Percentiles rank a stretch among this genome's conserved stretches.
These are phyloP conservation scores for Sympetrum striolatum DNA, from an alignment of 2,888 invertebrate species.

Conservation along the genomic window DNA sequence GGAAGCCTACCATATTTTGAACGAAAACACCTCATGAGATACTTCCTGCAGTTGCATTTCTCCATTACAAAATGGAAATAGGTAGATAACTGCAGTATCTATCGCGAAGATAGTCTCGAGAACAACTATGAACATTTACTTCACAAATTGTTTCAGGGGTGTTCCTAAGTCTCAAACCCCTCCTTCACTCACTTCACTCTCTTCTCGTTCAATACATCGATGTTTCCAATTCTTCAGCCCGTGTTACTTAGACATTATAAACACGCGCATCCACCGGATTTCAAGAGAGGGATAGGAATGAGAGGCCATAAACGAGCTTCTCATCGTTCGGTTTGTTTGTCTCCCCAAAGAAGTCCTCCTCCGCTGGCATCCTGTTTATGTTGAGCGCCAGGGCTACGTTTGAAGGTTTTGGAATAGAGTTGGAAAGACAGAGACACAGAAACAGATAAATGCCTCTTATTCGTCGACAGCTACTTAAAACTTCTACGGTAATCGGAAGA, in stretches of 20 bases:
- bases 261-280: neutral
- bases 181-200: neutral
- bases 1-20: too few species aligned
- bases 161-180: too few species aligned
- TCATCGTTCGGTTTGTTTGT: neutral
- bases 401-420: neutral
- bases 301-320: neutral
- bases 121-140: too few species aligned
- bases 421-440: neutral
- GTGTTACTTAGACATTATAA: neutral
- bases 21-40: too few species aligned
- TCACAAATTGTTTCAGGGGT: too few species aligned
- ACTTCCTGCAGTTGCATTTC: too few species aligned
- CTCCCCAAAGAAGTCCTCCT: neutral
- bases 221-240: neutral
- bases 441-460: neutral
- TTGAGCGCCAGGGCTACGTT: neutral
- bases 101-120: too few species aligned
- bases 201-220: neutral
- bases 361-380: neutral
- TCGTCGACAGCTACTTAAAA: too few species aligned
- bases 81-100: too few species aligned
- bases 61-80: too few species aligned
- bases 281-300: neutral
- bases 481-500: too few species aligned